Evolutionary conservation across 2,113 vertebrate genomes (phyloP), one percentile per base, ranked within the genome.

Genomic region (Vicugna pacos): DNA sequence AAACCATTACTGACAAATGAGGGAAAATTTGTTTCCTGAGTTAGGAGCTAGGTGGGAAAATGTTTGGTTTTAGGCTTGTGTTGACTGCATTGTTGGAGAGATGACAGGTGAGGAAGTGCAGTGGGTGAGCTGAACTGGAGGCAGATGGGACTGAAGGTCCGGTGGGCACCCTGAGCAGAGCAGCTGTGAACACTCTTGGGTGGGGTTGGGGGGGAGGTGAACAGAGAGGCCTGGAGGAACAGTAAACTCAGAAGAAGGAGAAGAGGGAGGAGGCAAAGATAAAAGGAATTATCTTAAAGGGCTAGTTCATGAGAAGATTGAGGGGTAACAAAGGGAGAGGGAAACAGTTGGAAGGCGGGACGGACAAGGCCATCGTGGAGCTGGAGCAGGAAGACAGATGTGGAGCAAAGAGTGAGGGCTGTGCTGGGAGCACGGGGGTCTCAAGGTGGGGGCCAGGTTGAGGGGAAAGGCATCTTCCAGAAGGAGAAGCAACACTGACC

Each of bases 341-440:
- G 28, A 19, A 1, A 26, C 0, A n/a, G 19, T 42, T 0, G 0
- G 14, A 48, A 69, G 62, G 56, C n/a, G 54, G 26, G 48, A 60
- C 9, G 22, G 56, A 32, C 8, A 28, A 89, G 46, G 54, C 54
- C 14, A 3, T 50, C 16, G 0, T 11, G 13, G 52, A 32, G 46
- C 50, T 80, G 4, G 15, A 2, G 32, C 1, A 12, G 82, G 64
- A 48, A 54, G 70, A 77, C 8, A 38, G 42, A 58, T 10, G 4
- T 1, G 38, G 65, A 17, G 20, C 64, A 26, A 19, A 28, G 0
- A 50, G 38, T 30, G 20, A 32, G 64, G 50, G 15, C 5, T 75
- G 42, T 54, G n/a, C 64, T 24, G 52, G 80, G 17, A 54, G 48
- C 48, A 9, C 0, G 5, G 1, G 22, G 28, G 19, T 52, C 80